These are phyloP conservation scores for Orius insidiosus DNA, from an alignment of 1,140 invertebrate genomes.

Conservation along the genomic window DNA sequence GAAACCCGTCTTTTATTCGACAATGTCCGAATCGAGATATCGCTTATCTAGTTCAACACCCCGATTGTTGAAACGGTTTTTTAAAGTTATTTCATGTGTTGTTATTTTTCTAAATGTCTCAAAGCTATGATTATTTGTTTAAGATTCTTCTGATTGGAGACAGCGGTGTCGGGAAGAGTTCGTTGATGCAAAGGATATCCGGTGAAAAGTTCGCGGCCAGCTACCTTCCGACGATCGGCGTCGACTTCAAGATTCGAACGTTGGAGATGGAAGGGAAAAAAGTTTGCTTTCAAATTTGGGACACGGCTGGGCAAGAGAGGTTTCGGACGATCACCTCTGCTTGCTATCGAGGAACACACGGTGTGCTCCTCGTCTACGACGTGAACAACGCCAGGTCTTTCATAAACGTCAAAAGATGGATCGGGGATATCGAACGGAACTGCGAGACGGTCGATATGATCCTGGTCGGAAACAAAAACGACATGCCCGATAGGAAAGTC, in stretches of 20 bases:
- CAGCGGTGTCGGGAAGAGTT: conserved; percentile 96
- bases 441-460: conserved; percentile 98
- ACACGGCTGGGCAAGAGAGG: conserved; percentile 82
- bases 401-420: conserved; percentile 92
- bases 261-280: conserved; percentile 86
- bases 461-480: conserved; percentile 99
- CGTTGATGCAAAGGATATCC: conserved; percentile 83
- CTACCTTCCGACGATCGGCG: conserved; percentile 98
- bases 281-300: conserved; percentile 98
- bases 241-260: conserved; percentile 98
- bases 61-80: background rate
- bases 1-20: too few relatives aligned
- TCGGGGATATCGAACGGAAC: conserved; percentile 98
- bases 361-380: conserved; percentile 98
- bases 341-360: conserved; percentile 93
- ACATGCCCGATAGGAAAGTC: conserved; percentile 89
- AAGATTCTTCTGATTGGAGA: conserved; percentile 95
- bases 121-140: conserved; percentile 93
- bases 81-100: background rate
- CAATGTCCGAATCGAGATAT: too few relatives aligned
- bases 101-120: background rate
- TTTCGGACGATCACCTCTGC: conserved; percentile 92
- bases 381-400: conserved; percentile 97
- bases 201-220: conserved; percentile 95
- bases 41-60: too few relatives aligned